Percentiles rank a stretch among this genome's conserved stretches.
phyloP scores from a whole-genome alignment of 2,113 vertebrate species.

The Lutjanus erythropterus region DNA sequence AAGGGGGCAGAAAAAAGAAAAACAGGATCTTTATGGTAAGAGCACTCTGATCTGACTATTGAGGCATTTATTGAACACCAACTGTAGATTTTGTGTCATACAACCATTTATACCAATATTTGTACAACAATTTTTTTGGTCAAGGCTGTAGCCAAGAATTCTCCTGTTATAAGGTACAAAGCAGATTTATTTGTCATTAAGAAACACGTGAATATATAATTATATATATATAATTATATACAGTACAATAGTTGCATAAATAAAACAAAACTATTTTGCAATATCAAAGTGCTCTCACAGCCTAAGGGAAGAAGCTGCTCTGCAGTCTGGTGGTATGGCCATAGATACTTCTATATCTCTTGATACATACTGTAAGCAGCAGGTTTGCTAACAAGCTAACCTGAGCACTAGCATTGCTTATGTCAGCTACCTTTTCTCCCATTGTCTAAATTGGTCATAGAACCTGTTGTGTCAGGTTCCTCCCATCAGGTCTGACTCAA shows the following conservation, averaged over 20 bases:
- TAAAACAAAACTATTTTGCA: too few species aligned
- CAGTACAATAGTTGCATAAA: too few species aligned
- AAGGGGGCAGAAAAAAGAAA: conserved; percentile 60
- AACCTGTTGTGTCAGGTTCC: background rate
- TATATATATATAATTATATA: too few species aligned
- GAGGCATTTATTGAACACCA: conserved; percentile 64
- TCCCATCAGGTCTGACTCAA: background rate
- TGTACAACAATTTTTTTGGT: conserved; percentile 14
- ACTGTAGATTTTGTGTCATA: conserved; percentile 39
- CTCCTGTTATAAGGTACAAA: too few species aligned
- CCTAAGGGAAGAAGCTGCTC: too few species aligned
- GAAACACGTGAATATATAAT: too few species aligned
- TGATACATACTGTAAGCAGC: too few species aligned
- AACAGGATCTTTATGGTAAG: conserved; percentile 63
- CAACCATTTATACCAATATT: conserved; percentile 48
- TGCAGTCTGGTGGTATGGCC: too few species aligned
- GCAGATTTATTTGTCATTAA: too few species aligned
- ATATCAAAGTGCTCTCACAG: too few species aligned
- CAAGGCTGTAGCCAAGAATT: background rate
- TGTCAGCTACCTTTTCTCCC: background rate
- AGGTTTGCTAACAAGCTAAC: background rate
- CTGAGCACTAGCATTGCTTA: background rate
- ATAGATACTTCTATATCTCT: too few species aligned
- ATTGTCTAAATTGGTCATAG: background rate
- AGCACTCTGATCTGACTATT: conserved; percentile 64